These are phyloP conservation scores for Telmatherina bonti DNA, from an alignment of 2,797 vertebrate genomes.

Conservation along the genomic window DNA sequence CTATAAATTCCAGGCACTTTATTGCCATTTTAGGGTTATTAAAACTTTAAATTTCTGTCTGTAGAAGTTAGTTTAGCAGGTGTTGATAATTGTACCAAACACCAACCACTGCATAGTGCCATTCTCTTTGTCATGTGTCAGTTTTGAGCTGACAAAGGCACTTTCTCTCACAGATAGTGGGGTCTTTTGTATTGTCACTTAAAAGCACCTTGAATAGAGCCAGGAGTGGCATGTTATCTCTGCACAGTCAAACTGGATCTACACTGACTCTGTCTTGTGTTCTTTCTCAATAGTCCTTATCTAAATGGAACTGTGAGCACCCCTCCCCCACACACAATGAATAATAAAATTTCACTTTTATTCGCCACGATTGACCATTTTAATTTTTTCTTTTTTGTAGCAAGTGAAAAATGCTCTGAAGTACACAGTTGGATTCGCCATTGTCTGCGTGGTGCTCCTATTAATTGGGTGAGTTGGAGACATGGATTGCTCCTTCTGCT, in stretches of 20 bases:
- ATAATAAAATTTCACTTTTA: slow-evolving; percentile 65
- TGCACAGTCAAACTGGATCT: slow-evolving; percentile 63
- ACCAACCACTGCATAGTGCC: slow-evolving; percentile 45
- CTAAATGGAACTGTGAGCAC: slow-evolving; percentile 57
- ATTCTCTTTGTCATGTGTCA: slow-evolving; percentile 65
- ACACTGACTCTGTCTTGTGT: slow-evolving; percentile 45
- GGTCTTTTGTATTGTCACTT: slow-evolving; percentile 74
- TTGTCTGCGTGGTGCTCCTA: slow-evolving; percentile 91
- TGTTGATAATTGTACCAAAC: slow-evolving; percentile 53
- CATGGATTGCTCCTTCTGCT: slow-evolving; percentile 50
- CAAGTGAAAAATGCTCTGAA: slow-evolving; percentile 95
- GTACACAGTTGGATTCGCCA: slow-evolving; percentile 92
- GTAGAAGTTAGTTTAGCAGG: slow-evolving; percentile 33
- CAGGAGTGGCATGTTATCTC: slow-evolving; percentile 64
- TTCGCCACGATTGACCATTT: slow-evolving; percentile 59
- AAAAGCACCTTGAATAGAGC: slow-evolving; percentile 69
- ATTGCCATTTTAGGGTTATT: slow-evolving; percentile 26
- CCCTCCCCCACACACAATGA: slow-evolving; percentile 45
- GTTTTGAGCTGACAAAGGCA: slow-evolving; percentile 75
- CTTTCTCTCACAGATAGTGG: slow-evolving; percentile 65
- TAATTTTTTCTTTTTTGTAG: slow-evolving; percentile 81
- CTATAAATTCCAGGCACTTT: neutral
- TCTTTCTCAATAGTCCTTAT: slow-evolving; percentile 46
- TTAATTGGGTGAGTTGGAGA: slow-evolving; percentile 90
- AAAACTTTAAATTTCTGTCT: slow-evolving; percentile 46